phyloP scores from a whole-genome alignment of 1,140 invertebrate genomes.

The Luehdorfia chinensis region DNA sequence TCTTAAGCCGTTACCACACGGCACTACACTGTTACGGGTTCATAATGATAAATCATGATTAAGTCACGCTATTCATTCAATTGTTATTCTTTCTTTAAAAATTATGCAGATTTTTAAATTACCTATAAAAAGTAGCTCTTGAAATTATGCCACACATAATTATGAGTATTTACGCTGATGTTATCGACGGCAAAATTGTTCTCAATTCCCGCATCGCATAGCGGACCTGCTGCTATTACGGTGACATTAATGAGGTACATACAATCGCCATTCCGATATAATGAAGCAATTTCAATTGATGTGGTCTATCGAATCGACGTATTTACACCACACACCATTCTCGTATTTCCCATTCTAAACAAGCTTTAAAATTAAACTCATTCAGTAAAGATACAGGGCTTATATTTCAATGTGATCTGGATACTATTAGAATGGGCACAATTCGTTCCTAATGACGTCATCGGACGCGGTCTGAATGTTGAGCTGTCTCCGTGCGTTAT shows the following conservation, averaged over 20 bases:
- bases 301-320: slow-evolving; percentile 30
- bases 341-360: not conserved
- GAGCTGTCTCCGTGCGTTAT: slow-evolving; percentile 42
- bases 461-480: slow-evolving; percentile 39
- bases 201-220: not conserved
- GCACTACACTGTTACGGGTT: no score
- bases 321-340: slow-evolving; percentile 20
- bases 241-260: slow-evolving; percentile 14
- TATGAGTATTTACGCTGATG: not conserved
- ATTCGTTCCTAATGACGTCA: slow-evolving; percentile 46
- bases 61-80: no score
- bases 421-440: slow-evolving; percentile 4
- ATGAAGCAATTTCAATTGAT: slow-evolving; percentile 26
- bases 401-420: not conserved
- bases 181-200: not conserved
- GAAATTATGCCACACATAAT: not conserved
- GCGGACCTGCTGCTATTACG: not conserved
- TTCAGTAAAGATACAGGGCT: slow-evolving; percentile 1
- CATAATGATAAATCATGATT: no score
- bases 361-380: slow-evolving; percentile 10
- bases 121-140: no score
- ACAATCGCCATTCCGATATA: slow-evolving; percentile 20
- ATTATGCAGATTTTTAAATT: no score
- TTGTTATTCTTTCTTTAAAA: no score
- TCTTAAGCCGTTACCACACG: no score